Evolutionary conservation across 1,140 invertebrate genomes (phyloP).

Genomic region (Cecropterus lyciades): DNA sequence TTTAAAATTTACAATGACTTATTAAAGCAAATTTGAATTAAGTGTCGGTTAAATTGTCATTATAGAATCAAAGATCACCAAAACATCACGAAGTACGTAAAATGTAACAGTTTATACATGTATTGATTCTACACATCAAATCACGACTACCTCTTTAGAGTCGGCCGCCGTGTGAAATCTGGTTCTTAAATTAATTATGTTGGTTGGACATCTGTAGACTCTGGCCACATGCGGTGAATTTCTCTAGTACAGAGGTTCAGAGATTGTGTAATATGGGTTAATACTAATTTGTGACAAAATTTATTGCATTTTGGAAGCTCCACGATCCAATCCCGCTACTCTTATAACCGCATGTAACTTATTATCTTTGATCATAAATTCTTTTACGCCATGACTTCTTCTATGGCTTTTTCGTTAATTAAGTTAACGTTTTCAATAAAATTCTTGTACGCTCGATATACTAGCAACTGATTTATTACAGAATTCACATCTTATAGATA

Average conservation of each 20-base stretch:
- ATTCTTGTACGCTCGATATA: background rate
- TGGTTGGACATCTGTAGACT: slow-evolving; percentile 34
- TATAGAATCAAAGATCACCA: too few species aligned
- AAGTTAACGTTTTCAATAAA: slow-evolving; percentile 17
- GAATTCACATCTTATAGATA: background rate
- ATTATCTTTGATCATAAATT: slow-evolving; percentile 32
- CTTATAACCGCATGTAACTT: slow-evolving; percentile 28
- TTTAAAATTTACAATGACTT: too few species aligned
- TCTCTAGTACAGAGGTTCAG: slow-evolving; percentile 27
- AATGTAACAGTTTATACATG: too few species aligned
- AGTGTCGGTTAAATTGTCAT: too few species aligned
- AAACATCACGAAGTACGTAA: too few species aligned
- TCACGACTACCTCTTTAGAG: slow-evolving; percentile 5
- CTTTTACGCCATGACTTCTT: background rate
- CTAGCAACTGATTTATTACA: background rate
- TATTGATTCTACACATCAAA: background rate
- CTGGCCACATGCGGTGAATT: slow-evolving; percentile 42
- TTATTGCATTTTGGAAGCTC: slow-evolving; percentile 24
- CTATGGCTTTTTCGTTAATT: slow-evolving; percentile 9
- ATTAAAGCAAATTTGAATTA: too few species aligned
- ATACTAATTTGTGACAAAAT: slow-evolving; percentile 33
- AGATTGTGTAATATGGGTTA: slow-evolving; percentile 24
- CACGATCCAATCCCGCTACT: slow-evolving; percentile 3
- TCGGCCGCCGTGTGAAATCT: slow-evolving; percentile 31
- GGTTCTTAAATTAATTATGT: slow-evolving; percentile 39